Base-by-base conservation (phyloP, 2,797 vertebrate species). In the Takifugu ocellatus region DNA sequence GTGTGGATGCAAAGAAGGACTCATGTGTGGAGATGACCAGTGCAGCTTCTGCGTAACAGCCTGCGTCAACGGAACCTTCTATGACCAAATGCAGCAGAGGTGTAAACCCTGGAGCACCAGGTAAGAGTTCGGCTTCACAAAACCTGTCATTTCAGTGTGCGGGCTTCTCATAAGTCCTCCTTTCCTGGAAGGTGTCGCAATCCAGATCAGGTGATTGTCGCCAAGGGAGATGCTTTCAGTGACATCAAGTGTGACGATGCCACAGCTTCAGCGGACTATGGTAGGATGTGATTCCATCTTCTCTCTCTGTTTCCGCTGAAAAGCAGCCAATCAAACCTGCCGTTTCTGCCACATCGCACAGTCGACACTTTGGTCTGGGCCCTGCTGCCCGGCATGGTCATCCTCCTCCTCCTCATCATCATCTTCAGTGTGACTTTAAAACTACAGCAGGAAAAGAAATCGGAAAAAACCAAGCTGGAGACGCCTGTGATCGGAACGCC, bases 51-150 rank as follows among this genome's bases (percentile, higher is more conserved):
- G 92, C 29, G 15, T 75, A 1, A 0, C 53, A 0, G 61, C 61
- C 11, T 92, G 91, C 25, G 12, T 1, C 12, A 0, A 71, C 0
- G 88, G 88, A 73, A 88, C 63, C 21, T 93, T 89, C 76, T 92
- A 86, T 5, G 67, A 91, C 63, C 31, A 86, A 64, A 70, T 16
- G 7, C 80, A 92, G 36, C 66, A 80, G 53, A 66, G 11, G 45
- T 93, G 92, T 61, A 87, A 75, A 79, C 73, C 84, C n/a, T 83
- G 81, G 87, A 86, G 33, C 5, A 70, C 43, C 36, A 82, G 62
- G 92, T 93, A n/a, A 64, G 70, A 36, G 9, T 47, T 6, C 16
- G 25, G 6, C 12, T 45, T 24, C 49, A 11, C 14, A 52, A 15
- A n/a, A 2, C 24, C 21, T 21, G 21, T 21, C 42, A 8, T 9